Evolutionary conservation across 1,140 invertebrate genomes (phyloP).

Genomic region (Drosophila nebulosa): DNA sequence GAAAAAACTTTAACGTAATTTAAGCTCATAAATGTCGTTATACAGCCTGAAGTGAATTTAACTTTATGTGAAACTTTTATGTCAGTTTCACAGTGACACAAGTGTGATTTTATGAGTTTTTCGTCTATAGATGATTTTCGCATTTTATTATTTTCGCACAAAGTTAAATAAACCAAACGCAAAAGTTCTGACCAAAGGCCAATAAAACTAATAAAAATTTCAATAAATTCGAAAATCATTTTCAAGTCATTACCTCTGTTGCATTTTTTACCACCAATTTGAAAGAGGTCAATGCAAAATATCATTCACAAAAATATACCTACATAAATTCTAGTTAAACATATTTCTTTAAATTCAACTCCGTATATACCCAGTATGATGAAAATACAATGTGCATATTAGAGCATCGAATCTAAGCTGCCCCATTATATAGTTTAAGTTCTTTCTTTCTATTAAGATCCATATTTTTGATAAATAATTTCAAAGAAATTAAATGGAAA

Average conservation of each 20-base stretch:
- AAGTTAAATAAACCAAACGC: not conserved
- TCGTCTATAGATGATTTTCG: too few relatives aligned
- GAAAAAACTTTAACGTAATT: not conserved
- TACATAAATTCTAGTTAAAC: conserved; percentile 42
- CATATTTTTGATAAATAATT: too few relatives aligned
- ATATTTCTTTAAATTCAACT: not conserved
- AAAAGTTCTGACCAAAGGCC: not conserved
- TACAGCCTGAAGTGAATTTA: not conserved
- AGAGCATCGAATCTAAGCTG: too few relatives aligned
- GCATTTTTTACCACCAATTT: conserved; percentile 36
- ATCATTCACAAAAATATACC: conserved; percentile 54
- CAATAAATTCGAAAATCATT: conserved; percentile 1
- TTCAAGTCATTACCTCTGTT: conserved; percentile 44
- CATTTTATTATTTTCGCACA: not conserved
- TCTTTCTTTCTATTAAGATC: too few relatives aligned
- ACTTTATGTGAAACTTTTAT: conserved; percentile 34
- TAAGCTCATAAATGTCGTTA: conserved; percentile 51
- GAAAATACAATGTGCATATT: not conserved
- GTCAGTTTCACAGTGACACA: conserved; percentile 27
- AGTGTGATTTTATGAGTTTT: not conserved
- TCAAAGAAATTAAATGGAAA: too few relatives aligned
- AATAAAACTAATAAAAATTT: not conserved
- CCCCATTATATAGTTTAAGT: too few relatives aligned
- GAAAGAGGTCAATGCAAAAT: conserved; percentile 28
- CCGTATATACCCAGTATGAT: not conserved